phyloP scores from a whole-genome alignment of 2,113 vertebrate species.

The Hippolais icterina region DNA sequence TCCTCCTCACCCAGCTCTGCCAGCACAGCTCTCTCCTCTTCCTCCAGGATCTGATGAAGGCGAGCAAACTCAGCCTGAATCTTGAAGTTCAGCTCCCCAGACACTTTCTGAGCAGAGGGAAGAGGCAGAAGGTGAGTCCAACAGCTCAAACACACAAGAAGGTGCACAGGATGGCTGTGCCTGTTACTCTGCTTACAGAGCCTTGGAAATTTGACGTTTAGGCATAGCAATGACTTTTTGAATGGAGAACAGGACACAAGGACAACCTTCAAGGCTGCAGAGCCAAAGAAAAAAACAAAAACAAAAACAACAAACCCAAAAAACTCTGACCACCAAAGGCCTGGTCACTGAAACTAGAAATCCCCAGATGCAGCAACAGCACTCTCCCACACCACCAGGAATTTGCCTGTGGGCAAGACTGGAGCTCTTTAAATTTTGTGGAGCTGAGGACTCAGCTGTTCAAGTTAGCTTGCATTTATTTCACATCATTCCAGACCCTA shows the following conservation, averaged over 20 bases:
- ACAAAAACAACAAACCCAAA: neutral
- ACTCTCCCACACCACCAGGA: neutral
- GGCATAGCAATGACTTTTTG: neutral
- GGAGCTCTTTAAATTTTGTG: neutral
- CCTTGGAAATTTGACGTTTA: neutral
- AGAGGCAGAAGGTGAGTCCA: neutral
- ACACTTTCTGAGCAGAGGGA: conserved; percentile 37
- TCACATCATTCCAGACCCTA: neutral
- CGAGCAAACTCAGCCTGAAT: conserved; percentile 77
- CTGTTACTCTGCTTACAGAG: neutral
- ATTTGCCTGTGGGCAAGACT: neutral
- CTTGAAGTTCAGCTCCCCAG: conserved; percentile 70
- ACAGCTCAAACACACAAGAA: neutral
- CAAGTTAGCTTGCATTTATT: neutral
- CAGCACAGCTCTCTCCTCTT: conserved; percentile 76
- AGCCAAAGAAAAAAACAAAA: neutral
- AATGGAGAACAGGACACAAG: neutral
- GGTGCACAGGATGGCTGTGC: neutral
- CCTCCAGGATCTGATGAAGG: conserved; percentile 79
- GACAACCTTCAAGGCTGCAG: neutral
- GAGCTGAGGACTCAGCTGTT: neutral
- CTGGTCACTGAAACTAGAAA: neutral
- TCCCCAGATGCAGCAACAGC: neutral
- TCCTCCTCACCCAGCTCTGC: conserved; percentile 73
- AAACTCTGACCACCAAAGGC: fast-evolving